Evolutionary conservation across 1,140 invertebrate species (phyloP), one percentile per base, ranked within the genome.

Genomic region (Bicyclus anynana): DNA sequence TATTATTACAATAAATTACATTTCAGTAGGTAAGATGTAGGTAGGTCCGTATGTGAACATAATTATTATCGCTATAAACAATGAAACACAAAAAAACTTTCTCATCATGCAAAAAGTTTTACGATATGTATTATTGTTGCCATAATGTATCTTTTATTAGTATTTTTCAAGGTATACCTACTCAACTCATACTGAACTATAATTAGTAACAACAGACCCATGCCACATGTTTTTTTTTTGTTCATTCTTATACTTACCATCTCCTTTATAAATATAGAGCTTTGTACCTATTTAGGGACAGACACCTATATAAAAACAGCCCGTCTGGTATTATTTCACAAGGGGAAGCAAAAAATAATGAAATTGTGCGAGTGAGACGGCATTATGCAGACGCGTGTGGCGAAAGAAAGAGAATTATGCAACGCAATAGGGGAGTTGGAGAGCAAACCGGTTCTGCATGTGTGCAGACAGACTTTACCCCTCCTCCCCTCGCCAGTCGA

Each of bases 341-440:
- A 83, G 79, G 82, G 80, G 80, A 84, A 84, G 80, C 82, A 85
- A 87, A 87, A 87, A 87, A 84, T 83, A 84, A 84, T 84, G 77
- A 79, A 87, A 87, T 80, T 64, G 82, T 79, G 79, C 79, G 80
- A 87, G 69, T 56, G 75, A 77, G 78, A 87, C 64, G 74, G 76
- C 69, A 52, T 71, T 71, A 80, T 84, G 71, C 79, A 66, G 62
- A 69, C 80, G 73, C 78, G 80, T 84, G 79, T 84, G 77, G 82
- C 68, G 64, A 74, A 72, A 72, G 73, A 87, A 74, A 81, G 75
- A 81, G 75, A 80, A 62, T 62, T 68, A 61, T 68, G 60, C 76
- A 75, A 61, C 70, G 69, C 76, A 83, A 71, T 79, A 81, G 82
- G 81, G 80, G 80, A 85, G 80, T 80, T 72, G 69, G 77, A 84